These are phyloP conservation scores for Sebastes trivittatus DNA, from an alignment of 2,797 vertebrate species.

Conservation along the genomic window DNA sequence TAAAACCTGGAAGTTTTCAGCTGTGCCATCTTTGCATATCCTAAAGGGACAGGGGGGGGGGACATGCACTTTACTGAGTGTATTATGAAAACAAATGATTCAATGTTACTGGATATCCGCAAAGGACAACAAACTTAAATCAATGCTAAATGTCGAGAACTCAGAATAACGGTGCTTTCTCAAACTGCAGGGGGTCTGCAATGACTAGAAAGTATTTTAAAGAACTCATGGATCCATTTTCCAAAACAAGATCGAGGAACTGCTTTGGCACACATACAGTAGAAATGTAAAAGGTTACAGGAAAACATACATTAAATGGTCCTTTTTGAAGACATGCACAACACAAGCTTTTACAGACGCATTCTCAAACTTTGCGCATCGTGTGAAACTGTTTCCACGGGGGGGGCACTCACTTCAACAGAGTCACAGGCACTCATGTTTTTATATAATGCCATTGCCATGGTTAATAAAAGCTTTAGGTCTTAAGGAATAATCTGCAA, in stretches of 20 bases:
- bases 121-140: not conserved
- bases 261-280: slow-evolving; percentile 48
- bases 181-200: not conserved
- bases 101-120: not conserved
- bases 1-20: slow-evolving; percentile 39
- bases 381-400: slow-evolving; percentile 31
- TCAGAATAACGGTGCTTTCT: not conserved
- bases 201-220: not conserved
- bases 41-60: not conserved
- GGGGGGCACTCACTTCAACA: slow-evolving; percentile 15
- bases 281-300: slow-evolving; percentile 8
- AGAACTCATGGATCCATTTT: not conserved
- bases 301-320: slow-evolving; percentile 43
- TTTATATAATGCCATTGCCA: not conserved
- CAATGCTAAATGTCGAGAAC: not conserved
- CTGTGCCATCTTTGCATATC: slow-evolving; percentile 18
- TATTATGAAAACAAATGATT: not conserved
- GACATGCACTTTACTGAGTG: slow-evolving; percentile 25
- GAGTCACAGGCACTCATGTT: slow-evolving; percentile 47
- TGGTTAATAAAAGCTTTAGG: slow-evolving; percentile 38
- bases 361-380: slow-evolving; percentile 5
- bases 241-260: slow-evolving; percentile 17
- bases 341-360: slow-evolving; percentile 20
- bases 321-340: slow-evolving; percentile 54
- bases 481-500: slow-evolving; percentile 30